These are phyloP conservation scores for Perizoma flavofasciatum DNA, from an alignment of 2,888 invertebrate genomes.

Conservation along the genomic window DNA sequence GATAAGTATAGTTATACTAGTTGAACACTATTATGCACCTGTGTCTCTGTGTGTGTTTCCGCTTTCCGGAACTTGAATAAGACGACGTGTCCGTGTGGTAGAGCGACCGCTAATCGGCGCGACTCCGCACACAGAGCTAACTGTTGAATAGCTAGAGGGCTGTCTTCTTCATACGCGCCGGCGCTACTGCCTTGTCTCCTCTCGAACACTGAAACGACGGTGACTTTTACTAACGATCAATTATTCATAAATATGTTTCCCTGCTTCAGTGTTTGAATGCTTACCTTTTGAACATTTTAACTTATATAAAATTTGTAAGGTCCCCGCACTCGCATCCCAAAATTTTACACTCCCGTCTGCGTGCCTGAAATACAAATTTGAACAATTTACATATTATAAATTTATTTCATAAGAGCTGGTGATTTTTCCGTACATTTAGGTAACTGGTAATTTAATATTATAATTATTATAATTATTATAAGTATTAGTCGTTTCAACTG, in stretches of 20 bases:
- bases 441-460: too few species aligned
- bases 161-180: conserved; percentile 85
- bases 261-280: conserved; percentile 15
- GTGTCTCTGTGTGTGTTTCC: conserved; percentile 92
- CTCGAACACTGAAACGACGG: conserved; percentile 64
- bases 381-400: background rate
- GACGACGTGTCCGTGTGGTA: conserved; percentile 96
- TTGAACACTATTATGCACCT: conserved; percentile 77
- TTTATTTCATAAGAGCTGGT: too few species aligned
- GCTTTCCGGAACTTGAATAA: conserved; percentile 97
- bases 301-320: conserved; percentile 98
- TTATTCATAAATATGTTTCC: too few species aligned
- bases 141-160: conserved; percentile 95
- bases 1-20: too few species aligned
- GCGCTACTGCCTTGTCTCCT: conserved; percentile 63
- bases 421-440: too few species aligned
- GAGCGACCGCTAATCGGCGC: conserved; percentile 91
- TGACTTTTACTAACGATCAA: too few species aligned
- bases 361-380: conserved; percentile 86
- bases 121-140: conserved; percentile 97
- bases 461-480: too few species aligned
- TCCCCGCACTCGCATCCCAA: conserved; percentile 99
- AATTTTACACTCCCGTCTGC: conserved; percentile 99
- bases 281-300: conserved; percentile 95
- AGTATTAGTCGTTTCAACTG: too few species aligned